A percentile compares a stretch with the other conserved stretches of the same genome.
These are phyloP conservation scores for Phocoena phocoena DNA, from an alignment of 2,113 vertebrate species.

Conservation along the genomic window DNA sequence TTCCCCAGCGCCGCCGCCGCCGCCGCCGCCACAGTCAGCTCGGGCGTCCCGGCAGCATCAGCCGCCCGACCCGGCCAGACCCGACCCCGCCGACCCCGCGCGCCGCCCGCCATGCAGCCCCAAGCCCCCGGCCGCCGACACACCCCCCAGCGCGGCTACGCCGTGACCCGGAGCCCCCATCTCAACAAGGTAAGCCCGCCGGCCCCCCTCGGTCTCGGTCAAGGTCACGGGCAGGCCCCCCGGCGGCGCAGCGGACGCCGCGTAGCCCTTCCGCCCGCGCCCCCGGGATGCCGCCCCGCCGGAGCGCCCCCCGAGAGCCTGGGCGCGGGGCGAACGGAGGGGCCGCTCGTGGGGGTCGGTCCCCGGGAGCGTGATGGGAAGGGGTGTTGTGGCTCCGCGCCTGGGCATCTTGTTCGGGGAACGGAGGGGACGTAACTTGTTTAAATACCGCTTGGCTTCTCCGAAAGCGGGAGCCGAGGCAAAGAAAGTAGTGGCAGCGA, in stretches of 20 bases:
- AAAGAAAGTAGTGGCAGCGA: neutral
- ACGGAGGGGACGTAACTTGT: neutral
- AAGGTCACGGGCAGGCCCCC: neutral
- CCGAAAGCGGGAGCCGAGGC: neutral
- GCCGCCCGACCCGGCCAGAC: neutral
- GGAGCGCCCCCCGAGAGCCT: neutral
- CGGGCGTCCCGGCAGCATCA: constrained; percentile 1
- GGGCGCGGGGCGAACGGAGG: neutral
- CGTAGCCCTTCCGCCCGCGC: neutral
- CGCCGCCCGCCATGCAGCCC: constrained; percentile 45
- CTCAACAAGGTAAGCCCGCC: constrained; percentile 90
- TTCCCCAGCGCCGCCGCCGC: constrained; percentile 14
- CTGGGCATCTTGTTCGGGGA: neutral
- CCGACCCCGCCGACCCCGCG: neutral
- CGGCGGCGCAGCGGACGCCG: neutral
- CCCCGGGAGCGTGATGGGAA: neutral
- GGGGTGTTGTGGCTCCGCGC: neutral
- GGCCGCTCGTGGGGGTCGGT: rapidly evolving
- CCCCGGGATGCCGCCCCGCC: too few species aligned
- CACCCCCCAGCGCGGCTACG: constrained; percentile 89
- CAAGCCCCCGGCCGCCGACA: constrained; percentile 45
- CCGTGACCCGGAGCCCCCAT: constrained; percentile 89
- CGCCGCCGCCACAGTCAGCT: neutral
- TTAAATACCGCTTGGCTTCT: neutral
- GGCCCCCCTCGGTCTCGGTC: neutral